phyloP scores from a whole-genome alignment of 2,888 invertebrate genomes.

The Pantelozetes paolii region DNA sequence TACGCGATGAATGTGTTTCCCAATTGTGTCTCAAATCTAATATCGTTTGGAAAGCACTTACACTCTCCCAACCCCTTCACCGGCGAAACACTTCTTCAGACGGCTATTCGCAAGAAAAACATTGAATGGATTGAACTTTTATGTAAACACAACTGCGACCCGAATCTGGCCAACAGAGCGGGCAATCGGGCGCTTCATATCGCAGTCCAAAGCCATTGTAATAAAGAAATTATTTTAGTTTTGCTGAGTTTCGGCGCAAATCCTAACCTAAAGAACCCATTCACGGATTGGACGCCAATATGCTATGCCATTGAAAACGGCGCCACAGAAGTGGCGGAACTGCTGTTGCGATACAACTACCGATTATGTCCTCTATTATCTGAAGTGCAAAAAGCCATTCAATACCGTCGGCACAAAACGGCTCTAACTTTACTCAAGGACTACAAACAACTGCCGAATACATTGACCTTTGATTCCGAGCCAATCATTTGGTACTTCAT shows the following conservation, averaged over 20 bases:
- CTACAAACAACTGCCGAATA: neutral
- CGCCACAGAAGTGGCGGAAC: neutral
- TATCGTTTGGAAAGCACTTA: neutral
- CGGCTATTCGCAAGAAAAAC: neutral
- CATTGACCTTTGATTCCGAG: neutral
- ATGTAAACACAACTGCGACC: neutral
- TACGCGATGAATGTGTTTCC: neutral
- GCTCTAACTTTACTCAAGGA: neutral
- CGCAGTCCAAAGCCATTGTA: neutral
- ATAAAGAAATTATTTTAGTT: neutral
- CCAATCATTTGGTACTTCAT: neutral
- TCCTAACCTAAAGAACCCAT: neutral
- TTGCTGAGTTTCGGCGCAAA: neutral
- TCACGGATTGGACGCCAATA: neutral
- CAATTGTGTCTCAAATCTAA: neutral
- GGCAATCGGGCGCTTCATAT: conserved; percentile 12
- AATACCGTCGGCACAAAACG: neutral
- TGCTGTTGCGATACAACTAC: neutral
- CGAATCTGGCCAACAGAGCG: neutral
- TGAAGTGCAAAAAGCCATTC: neutral
- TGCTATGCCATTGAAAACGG: neutral
- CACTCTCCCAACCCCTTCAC: neutral
- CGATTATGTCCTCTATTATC: neutral
- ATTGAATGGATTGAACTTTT: neutral
- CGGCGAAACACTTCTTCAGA: neutral